These are phyloP conservation scores for Tragelaphus oryx DNA, from an alignment of 2,797 vertebrate species.

Conservation along the genomic window DNA sequence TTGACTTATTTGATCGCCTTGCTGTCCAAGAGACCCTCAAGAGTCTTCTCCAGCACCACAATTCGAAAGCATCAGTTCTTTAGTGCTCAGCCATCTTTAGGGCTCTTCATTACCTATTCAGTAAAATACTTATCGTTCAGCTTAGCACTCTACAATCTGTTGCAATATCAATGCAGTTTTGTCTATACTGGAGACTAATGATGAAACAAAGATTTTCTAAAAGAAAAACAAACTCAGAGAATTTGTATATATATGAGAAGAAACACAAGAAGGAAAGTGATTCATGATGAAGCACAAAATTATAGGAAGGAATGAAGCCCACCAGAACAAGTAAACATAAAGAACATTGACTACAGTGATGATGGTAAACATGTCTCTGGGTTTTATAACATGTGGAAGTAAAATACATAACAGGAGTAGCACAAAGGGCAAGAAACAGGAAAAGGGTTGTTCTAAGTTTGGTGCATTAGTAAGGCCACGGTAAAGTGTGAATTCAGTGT, in stretches of 20 bases:
- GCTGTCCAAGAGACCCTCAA: neutral
- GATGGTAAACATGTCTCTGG: neutral
- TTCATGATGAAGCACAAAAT: neutral
- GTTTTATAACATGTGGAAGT: neutral
- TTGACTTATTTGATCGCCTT: neutral
- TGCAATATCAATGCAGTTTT: neutral
- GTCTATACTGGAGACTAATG: neutral
- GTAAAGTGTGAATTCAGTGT: neutral
- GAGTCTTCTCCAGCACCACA: neutral
- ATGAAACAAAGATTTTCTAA: neutral
- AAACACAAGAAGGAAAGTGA: slow-evolving; percentile 3
- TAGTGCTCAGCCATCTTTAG: neutral
- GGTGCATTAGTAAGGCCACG: neutral
- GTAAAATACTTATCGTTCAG: neutral
- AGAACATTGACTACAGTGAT: neutral
- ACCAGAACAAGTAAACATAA: neutral
- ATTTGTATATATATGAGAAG: neutral
- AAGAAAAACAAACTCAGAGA: neutral
- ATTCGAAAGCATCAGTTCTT: neutral
- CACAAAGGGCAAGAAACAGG: neutral
- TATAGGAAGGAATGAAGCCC: neutral
- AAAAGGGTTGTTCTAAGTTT: neutral
- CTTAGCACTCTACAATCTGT: neutral
- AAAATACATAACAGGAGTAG: neutral
- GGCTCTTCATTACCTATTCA: neutral